Percentiles rank a stretch among this genome's conserved stretches.
Conservation (phyloP, 2,113 vertebrate genomes). For the Hippocampus comes region DNA sequence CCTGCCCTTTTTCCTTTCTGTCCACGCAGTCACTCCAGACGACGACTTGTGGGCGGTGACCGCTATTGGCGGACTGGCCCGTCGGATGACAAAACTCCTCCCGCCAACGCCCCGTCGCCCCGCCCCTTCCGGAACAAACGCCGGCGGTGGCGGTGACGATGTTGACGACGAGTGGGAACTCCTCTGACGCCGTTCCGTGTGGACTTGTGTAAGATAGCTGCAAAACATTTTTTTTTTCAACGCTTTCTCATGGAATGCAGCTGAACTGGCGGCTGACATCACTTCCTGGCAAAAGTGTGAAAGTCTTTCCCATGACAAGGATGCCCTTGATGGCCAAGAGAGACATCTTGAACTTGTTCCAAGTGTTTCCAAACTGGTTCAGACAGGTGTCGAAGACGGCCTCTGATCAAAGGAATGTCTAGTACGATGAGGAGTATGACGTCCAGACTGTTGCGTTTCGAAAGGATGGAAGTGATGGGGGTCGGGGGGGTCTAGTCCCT, state of each 20-base stretch:
- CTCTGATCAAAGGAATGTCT: background rate
- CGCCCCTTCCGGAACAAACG: constrained; percentile 46
- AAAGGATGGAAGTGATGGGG: background rate
- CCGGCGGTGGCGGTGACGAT: constrained; percentile 74
- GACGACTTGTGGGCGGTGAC: constrained; percentile 92
- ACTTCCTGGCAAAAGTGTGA: background rate
- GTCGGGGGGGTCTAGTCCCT: background rate
- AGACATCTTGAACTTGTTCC: background rate
- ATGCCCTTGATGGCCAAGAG: background rate
- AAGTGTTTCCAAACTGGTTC: background rate
- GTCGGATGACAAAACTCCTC: constrained; percentile 90
- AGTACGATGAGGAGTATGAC: background rate
- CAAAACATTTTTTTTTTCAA: background rate
- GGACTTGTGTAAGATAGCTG: background rate
- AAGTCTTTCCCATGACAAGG: background rate
- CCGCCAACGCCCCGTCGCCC: constrained; percentile 67
- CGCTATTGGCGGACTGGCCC: constrained; percentile 79
- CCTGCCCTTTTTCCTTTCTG: background rate
- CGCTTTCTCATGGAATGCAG: background rate
- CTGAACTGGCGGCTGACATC: background rate
- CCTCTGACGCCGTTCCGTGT: constrained; percentile 70
- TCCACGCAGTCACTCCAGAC: constrained; percentile 78
- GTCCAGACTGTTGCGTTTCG: background rate
- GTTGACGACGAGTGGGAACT: constrained; percentile 97
- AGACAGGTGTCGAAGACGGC: background rate